phyloP scores from a whole-genome alignment of 2,113 vertebrate species.

The Cricetomys ansorgei region DNA sequence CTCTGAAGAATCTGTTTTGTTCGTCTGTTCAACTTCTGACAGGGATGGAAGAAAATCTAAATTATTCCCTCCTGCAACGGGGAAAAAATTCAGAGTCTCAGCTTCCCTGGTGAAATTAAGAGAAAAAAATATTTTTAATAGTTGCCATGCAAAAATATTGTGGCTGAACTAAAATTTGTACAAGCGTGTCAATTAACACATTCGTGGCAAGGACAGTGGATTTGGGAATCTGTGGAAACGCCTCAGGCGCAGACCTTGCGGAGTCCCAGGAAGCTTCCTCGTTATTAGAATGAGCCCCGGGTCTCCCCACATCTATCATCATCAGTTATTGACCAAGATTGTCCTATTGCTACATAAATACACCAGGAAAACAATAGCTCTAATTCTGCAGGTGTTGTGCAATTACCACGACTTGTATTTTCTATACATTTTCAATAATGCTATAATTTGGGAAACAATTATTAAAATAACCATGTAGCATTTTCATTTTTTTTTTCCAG shows the following conservation, averaged over 20 bases:
- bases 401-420: slow-evolving; percentile 79
- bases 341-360: slow-evolving; percentile 76
- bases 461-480: slow-evolving; percentile 76
- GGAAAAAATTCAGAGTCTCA: slow-evolving; percentile 88
- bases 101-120: slow-evolving; percentile 91
- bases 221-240: slow-evolving; percentile 75
- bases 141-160: slow-evolving; percentile 89
- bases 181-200: slow-evolving; percentile 87
- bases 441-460: slow-evolving; percentile 78
- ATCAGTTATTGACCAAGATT: slow-evolving; percentile 78
- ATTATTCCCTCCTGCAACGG: slow-evolving; percentile 89
- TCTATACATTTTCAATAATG: slow-evolving; percentile 77
- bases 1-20: slow-evolving; percentile 94
- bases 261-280: slow-evolving; percentile 65
- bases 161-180: slow-evolving; percentile 88
- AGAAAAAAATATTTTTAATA: slow-evolving; percentile 90
- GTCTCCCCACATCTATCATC: slow-evolving; percentile 73
- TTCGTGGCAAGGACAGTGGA: slow-evolving; percentile 78
- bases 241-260: slow-evolving; percentile 68
- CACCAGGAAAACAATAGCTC: slow-evolving; percentile 70
- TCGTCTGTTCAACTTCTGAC: slow-evolving; percentile 93
- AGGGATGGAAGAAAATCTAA: slow-evolving; percentile 91
- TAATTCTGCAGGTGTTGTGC: slow-evolving; percentile 78
- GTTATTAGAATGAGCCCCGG: slow-evolving; percentile 72
- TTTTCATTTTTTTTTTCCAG: slow-evolving; percentile 42